phyloP scores from a whole-genome alignment of 2,113 vertebrate species.

The Carollia perspicillata region DNA sequence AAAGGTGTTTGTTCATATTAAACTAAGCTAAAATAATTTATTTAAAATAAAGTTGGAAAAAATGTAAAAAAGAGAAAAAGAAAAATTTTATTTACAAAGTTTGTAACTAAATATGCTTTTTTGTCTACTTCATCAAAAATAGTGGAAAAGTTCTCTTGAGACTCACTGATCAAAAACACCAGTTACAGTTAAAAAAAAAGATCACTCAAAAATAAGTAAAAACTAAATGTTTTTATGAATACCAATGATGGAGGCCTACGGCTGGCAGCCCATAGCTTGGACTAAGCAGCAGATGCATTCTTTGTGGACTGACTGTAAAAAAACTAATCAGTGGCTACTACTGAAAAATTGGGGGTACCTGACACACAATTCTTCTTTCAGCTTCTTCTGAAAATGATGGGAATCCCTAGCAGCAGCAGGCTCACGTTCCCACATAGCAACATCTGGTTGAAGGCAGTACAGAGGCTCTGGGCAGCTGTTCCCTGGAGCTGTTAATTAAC shows the following conservation, averaged over 20 bases:
- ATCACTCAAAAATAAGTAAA: slow-evolving; percentile 10
- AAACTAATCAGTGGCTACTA: not conserved
- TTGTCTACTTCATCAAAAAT: not conserved
- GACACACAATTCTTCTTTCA: not conserved
- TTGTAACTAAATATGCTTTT: not conserved
- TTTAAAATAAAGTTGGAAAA: not conserved
- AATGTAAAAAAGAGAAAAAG: not conserved
- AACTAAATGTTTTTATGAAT: not conserved
- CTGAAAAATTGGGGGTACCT: not conserved
- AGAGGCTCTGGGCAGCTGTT: not conserved
- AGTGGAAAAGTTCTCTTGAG: not conserved
- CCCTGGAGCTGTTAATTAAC: too few species aligned
- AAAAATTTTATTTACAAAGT: not conserved
- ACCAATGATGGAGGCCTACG: not conserved
- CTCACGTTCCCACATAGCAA: not conserved
- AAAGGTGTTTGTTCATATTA: not conserved
- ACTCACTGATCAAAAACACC: not conserved
- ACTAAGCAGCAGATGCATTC: not conserved
- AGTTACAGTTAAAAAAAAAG: not conserved
- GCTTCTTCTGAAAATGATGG: not conserved
- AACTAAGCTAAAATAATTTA: slow-evolving; percentile 13
- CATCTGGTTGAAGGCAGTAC: not conserved
- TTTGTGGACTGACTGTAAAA: not conserved
- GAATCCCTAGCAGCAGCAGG: not conserved
- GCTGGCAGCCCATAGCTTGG: not conserved